phyloP scores from a whole-genome alignment of 2,888 invertebrate species.

The Drosophila nr. perissopoda region DNA sequence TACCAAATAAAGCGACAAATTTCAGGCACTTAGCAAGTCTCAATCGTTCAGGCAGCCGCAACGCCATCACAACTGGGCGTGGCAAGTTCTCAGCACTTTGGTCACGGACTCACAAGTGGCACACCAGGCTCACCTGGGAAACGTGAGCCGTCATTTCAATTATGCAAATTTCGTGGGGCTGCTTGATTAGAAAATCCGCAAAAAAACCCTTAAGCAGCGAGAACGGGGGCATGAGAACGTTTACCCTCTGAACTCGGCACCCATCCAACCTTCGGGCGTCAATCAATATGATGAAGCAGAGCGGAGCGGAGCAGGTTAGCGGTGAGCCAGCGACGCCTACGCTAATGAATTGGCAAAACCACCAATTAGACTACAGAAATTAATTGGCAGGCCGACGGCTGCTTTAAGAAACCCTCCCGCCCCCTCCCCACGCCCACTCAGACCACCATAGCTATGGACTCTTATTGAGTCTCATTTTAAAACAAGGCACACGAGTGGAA shows the following conservation, averaged over 20 bases:
- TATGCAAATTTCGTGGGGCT: constrained; percentile 72
- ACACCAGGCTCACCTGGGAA: constrained; percentile 48
- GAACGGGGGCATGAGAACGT: not conserved
- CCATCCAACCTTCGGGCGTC: constrained; percentile 52
- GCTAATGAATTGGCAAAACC: constrained; percentile 75
- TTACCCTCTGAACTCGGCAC: constrained; percentile 1
- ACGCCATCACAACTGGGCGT: not conserved
- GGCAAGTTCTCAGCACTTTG: constrained; percentile 48
- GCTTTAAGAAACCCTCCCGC: not conserved
- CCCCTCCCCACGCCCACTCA: not conserved
- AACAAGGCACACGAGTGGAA: constrained; percentile 7
- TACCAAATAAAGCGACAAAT: constrained; percentile 79
- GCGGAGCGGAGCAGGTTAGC: not conserved
- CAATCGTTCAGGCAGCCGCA: constrained; percentile 50
- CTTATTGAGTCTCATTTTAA: constrained; percentile 29
- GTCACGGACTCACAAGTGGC: constrained; percentile 48
- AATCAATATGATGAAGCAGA: constrained; percentile 62
- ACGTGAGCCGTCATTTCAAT: constrained; percentile 73
- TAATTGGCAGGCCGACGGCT: constrained; percentile 65
- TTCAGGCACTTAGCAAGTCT: constrained; percentile 72
- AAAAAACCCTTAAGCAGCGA: constrained; percentile 59
- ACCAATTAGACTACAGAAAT: constrained; percentile 74
- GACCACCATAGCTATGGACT: constrained; percentile 11
- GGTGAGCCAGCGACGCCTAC: constrained; percentile 27
- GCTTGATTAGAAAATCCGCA: constrained; percentile 77